Percentiles rank a stretch among this genome's conserved stretches.
Evolutionary conservation across 2,113 vertebrate species (phyloP).

Genomic region (Campylorhamphus procurvoides): DNA sequence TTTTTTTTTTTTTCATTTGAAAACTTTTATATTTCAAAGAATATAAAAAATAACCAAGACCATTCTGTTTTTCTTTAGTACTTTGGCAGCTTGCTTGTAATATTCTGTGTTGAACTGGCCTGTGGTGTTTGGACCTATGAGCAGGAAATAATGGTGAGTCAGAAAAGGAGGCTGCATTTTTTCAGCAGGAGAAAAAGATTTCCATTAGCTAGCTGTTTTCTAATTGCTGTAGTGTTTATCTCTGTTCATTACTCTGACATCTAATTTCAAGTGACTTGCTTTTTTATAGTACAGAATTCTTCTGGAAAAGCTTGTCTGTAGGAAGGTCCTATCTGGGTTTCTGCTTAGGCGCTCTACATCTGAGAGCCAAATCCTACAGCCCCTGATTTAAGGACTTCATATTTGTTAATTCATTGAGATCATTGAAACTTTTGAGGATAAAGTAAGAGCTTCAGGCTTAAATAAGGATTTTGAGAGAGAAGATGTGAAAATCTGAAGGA

Average conservation of each 20-base stretch:
- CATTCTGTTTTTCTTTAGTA: conserved; percentile 81
- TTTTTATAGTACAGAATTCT: background rate
- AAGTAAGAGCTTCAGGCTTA: background rate
- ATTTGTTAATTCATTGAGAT: background rate
- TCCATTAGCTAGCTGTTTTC: conserved; percentile 28
- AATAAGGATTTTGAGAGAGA: background rate
- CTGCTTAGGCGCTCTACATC: background rate
- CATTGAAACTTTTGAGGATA: background rate
- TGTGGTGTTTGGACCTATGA: conserved; percentile 97
- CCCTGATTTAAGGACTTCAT: background rate
- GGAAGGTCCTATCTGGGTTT: background rate
- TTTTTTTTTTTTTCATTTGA: background rate
- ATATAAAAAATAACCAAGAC: background rate
- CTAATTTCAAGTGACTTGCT: conserved; percentile 1
- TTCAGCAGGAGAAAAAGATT: background rate
- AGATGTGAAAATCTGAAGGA: background rate
- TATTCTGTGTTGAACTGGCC: conserved; percentile 95
- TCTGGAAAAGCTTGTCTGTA: background rate
- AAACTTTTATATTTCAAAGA: background rate
- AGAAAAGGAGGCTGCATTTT: conserved; percentile 12
- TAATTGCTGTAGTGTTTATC: conserved; percentile 27
- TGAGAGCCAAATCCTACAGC: background rate
- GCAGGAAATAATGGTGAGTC: conserved; percentile 85
- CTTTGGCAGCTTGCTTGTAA: conserved; percentile 93
- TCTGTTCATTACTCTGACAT: background rate